Evolutionary conservation across 2,888 invertebrate species (phyloP), one percentile per base, ranked within the genome.

Genomic region (Drosophila mettleri): DNA sequence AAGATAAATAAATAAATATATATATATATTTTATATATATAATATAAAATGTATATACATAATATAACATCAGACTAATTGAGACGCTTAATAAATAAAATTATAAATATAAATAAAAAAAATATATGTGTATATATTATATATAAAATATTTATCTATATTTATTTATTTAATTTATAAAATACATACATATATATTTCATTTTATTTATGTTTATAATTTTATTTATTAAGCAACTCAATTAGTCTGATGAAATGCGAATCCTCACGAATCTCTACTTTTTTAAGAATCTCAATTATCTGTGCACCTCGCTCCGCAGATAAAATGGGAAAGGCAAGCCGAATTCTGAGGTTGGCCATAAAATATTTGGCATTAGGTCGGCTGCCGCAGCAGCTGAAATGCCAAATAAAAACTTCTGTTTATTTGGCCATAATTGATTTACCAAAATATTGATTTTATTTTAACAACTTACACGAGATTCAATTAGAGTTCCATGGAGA

Each of bases 241-340:
- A 54, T 74, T 49, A 29, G 54, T 46, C 52, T 67, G 77, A 76
- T 76, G 63, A 68, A 69, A 86, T 86, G 74, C 58, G 71, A 65
- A 65, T 62, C 53, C 18, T 52, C 54, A 63, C 65, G 68, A 86
- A 78, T 71, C 78, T 69, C 27, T 71, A 80, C 71, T 84, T 81
- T 81, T 86, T 68, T 69, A 86, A 80, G 74, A 69, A 68, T 74
- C 64, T 36, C 69, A 77, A 83, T 83, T 66, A 80, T 71, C 74
- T 71, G 52, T 39, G 59, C 55, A 55, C 52, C 55, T 49, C 55
- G 12, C 33, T 33, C 20, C 3, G 27, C 14, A 9, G 24, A 4
- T n/a, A n/a, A 39, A 46, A 2, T 10, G 14, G 27, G 1, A 7
- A 36, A 20, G 9, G 8, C 36, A 34, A 27, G 8, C n/a, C 3